These are phyloP conservation scores for Acleris sparsana DNA, from an alignment of 2,888 invertebrate genomes.

Conservation along the genomic window DNA sequence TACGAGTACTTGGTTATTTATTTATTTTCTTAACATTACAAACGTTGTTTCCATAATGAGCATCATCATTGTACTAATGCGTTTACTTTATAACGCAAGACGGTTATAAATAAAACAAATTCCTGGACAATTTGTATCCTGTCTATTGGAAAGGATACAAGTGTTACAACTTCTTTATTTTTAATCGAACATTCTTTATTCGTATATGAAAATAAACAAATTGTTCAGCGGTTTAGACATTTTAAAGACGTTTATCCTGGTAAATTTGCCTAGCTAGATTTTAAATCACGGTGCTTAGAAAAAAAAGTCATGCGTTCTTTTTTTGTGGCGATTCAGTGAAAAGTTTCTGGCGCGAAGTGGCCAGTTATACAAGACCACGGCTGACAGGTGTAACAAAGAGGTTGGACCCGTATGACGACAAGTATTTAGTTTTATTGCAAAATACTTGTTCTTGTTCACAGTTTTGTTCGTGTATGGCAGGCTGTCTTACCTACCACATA, in stretches of 20 bases:
- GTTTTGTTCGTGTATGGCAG: too few species aligned
- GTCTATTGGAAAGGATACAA: conserved; percentile 8
- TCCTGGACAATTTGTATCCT: conserved; percentile 12
- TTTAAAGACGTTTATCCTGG: too few species aligned
- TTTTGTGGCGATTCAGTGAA: background rate
- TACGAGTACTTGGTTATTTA: too few species aligned
- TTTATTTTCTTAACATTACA: conserved; percentile 10
- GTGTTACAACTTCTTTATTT: conserved; percentile 18
- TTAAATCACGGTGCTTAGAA: background rate
- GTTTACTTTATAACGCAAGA: conserved; percentile 23
- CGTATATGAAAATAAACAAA: too few species aligned
- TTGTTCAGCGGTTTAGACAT: too few species aligned
- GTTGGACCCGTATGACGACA: too few species aligned
- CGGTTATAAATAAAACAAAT: conserved; percentile 10
- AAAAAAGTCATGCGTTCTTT: background rate
- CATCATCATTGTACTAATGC: conserved; percentile 21
- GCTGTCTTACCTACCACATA: too few species aligned
- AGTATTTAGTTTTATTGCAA: too few species aligned
- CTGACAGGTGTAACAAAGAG: too few species aligned
- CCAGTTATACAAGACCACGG: too few species aligned
- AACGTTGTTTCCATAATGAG: conserved; percentile 19
- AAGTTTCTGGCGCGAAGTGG: background rate
- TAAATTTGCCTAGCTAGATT: too few species aligned
- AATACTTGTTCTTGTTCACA: too few species aligned
- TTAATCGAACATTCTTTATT: background rate